Evolutionary conservation across 2,888 invertebrate species (phyloP).

Genomic region (Rhingia rostrata): DNA sequence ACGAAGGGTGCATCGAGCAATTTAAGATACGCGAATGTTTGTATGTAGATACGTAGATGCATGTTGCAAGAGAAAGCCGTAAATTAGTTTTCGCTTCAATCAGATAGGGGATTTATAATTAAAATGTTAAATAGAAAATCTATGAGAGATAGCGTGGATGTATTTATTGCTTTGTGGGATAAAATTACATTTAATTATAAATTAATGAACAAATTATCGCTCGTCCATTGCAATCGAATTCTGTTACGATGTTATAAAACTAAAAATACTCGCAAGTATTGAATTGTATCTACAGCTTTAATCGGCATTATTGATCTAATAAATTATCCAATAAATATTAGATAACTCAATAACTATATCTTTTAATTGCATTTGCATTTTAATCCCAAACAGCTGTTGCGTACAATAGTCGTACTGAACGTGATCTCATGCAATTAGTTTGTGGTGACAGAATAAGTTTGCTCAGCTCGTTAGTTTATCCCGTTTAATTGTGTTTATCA

Average conservation of each 20-base stretch:
- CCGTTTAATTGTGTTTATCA: conserved; percentile 43
- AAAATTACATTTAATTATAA: not conserved
- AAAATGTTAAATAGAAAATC: not conserved
- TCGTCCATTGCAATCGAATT: not conserved
- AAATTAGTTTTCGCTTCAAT: not conserved
- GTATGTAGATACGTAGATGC: too few relatives aligned
- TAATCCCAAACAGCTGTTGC: conserved; percentile 34
- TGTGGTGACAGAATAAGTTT: conserved; percentile 24
- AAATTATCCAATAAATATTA: conserved; percentile 41
- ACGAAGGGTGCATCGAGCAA: too few relatives aligned
- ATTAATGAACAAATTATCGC: not conserved
- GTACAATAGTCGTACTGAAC: conserved; percentile 27
- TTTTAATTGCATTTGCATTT: conserved; percentile 50
- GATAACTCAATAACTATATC: conserved; percentile 30
- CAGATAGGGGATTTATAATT: not conserved
- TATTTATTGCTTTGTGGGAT: not conserved
- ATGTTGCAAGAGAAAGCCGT: not conserved
- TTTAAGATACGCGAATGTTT: too few relatives aligned
- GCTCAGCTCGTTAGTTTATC: conserved; percentile 17
- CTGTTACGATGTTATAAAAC: not conserved
- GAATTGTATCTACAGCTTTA: conserved; percentile 13
- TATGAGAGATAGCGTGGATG: not conserved
- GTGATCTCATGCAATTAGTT: conserved; percentile 41
- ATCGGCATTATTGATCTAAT: conserved; percentile 38
- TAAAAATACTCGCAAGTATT: not conserved